phyloP scores from a whole-genome alignment of 2,888 invertebrate genomes.

The Andrena camellia region DNA sequence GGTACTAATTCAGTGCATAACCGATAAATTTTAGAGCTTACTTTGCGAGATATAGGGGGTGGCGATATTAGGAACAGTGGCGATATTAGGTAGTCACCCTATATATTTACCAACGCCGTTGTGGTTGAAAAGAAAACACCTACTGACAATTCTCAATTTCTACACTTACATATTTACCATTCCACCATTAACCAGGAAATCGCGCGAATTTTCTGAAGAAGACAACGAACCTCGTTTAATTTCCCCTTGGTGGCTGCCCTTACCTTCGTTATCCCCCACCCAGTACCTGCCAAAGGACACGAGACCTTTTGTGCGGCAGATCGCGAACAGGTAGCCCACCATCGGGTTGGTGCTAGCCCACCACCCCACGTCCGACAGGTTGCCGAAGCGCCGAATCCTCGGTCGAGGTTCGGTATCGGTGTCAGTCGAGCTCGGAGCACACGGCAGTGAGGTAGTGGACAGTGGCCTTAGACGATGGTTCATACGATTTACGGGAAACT shows the following conservation, averaged over 20 bases:
- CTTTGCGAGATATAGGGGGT: no score
- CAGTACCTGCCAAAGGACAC: slow-evolving; percentile 4
- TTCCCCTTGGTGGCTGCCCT: neutral
- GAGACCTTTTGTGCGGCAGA: neutral
- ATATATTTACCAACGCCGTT: no score
- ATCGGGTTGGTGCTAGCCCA: neutral
- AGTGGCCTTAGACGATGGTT: neutral
- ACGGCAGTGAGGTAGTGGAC: slow-evolving; percentile 6
- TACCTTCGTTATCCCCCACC: neutral
- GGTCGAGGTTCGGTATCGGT: neutral
- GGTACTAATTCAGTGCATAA: no score
- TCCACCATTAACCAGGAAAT: neutral
- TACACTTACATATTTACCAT: no score
- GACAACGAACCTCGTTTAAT: neutral
- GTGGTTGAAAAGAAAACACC: no score
- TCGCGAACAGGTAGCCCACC: slow-evolving; percentile 21
- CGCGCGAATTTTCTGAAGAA: neutral
- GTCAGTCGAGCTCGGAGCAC: slow-evolving; percentile 31
- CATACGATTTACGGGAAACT: neutral
- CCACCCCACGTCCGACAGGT: slow-evolving; percentile 12
- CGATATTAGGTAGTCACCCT: no score
- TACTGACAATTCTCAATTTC: no score
- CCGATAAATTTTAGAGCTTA: no score
- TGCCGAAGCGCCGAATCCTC: neutral
- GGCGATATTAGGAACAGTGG: no score